These are phyloP conservation scores for Parauchenoglanis punctatus DNA, from an alignment of 2,797 vertebrate genomes.

Conservation along the genomic window DNA sequence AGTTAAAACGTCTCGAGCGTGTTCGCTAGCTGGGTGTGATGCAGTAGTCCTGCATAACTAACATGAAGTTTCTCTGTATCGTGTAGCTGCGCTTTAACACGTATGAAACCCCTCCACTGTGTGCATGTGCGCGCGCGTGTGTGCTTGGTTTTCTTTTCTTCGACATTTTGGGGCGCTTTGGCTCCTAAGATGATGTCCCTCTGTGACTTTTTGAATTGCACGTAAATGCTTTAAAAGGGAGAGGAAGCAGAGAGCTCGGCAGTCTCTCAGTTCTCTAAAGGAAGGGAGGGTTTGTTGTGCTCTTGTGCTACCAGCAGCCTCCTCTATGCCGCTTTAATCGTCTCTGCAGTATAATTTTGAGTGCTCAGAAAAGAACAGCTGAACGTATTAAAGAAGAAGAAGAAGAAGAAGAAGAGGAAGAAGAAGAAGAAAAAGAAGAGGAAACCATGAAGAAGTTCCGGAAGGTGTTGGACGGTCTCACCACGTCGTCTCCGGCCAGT, in stretches of 20 bases:
- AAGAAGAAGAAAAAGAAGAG: constrained; percentile 91
- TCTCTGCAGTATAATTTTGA: constrained; percentile 53
- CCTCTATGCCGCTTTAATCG: constrained; percentile 48
- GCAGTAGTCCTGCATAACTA: constrained; percentile 58
- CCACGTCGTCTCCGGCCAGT: constrained; percentile 88
- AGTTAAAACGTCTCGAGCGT: constrained; percentile 19
- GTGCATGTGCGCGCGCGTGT: constrained; percentile 27
- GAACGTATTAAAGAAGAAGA: constrained; percentile 8
- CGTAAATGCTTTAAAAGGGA: constrained; percentile 57
- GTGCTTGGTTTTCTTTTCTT: background rate
- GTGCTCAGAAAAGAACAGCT: background rate
- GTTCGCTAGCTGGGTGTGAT: constrained; percentile 51
- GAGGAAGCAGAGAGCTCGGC: constrained; percentile 34
- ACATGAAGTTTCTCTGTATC: constrained; percentile 72
- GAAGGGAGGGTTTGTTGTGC: constrained; percentile 37
- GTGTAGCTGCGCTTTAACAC: constrained; percentile 55
- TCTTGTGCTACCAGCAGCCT: constrained; percentile 28
- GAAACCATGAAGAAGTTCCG: constrained; percentile 93
- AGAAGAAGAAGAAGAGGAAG: background rate
- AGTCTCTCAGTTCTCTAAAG: constrained; percentile 40
- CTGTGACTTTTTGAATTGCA: constrained; percentile 72
- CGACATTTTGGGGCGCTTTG: constrained; percentile 44
- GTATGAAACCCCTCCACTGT: constrained; percentile 48
- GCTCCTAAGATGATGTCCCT: constrained; percentile 67
- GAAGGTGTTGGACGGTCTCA: constrained; percentile 96